Evolutionary conservation across 1,140 invertebrate genomes (phyloP), one percentile per base, ranked within the genome.

Genomic region (Calephelis virginiensis): DNA sequence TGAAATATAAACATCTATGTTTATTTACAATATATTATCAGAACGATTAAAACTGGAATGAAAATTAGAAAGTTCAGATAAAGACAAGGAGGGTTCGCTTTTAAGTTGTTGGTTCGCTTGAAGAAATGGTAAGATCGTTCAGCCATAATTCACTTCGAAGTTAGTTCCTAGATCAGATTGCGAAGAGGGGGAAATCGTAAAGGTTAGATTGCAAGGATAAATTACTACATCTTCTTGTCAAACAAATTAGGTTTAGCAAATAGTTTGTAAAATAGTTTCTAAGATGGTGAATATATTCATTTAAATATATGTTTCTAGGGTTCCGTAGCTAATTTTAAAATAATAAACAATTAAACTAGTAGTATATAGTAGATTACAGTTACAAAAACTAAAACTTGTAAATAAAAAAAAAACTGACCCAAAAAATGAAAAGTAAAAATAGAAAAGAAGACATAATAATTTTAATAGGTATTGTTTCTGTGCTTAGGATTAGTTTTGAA

Each of bases 121-220:
- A 73, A 63, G 70, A 67, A 81, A 70, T 71, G 64, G 70, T 71
- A 78, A 81, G 75, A 80, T 78, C 69, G 66, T 69, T 62, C 66
- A 73, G 72, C 76, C 64, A 78, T 82, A 84, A 83, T 66, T 77
- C 71, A 80, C 63, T 74, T 71, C 64, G 66, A 82, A 81, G 75
- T 64, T 50, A 40, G 60, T 84, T 78, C 69, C 14, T 71, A 73
- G 74, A 84, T 85, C 83, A 80, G 82, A 86, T 88, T 80, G 83
- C 74, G 75, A 71, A 73, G 70, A 67, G 62, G 68, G 75, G 77
- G 70, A 79, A 74, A 63, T 50, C 68, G 72, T 53, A 17, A 17
- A 72, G 75, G 77, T 74, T 76, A 79, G 75, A 84, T 77, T 74
- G 48, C 45, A 47, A 56, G 46, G 68, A 70, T 70, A 70, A 65